Evolutionary conservation across 2,888 invertebrate genomes (phyloP), one percentile per base, ranked within the genome.

Genomic region (Latrodectus elegans): DNA sequence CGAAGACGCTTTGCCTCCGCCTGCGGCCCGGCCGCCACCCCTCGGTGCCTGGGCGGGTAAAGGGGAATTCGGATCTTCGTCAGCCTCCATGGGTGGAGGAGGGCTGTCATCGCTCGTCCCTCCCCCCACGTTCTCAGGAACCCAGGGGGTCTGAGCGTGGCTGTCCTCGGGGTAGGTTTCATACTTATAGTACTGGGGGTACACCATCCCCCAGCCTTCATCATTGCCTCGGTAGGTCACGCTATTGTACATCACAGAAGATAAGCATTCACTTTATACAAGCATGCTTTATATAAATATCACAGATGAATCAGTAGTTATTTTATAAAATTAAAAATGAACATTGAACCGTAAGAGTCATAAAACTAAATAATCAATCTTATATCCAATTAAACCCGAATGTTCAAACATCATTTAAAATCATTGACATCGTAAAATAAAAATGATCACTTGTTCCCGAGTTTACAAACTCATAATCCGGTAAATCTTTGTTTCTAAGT

Each of bases 191-290:
- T 86, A 86, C 51, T 81, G 76, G 86, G 86, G 86, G 72, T 86
- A 81, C 81, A 81, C 86, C 86, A 86, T 86, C 51, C 86, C 86
- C 86, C 86, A 86, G 75, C 79, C 75, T 60, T 76, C 86, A 53
- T 75, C 78, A 26, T 74, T 67, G 26, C 70, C 60, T 52, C 74
- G 78, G 64, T 78, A 76, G n/a, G 73, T 51, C 49, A 81, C 82
- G 64, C 87, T 74, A 73, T 60, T 78, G 70, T 77, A 88, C 88
- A 88, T 88, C 65, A 86, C 81, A 60, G 72, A 38, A 15, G 80
- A 53, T 73, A 53, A 60, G 11, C 26, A 26, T 72, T 26, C 11
- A 17, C 71, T 60, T 6, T 64, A 64, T 64, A 64, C 38, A 38
- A 6, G 38, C 38, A 38, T 38, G 38, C 38, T 38, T 38, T 38